Evolutionary conservation across 2,797 vertebrate genomes (phyloP).

Genomic region (Sebastes diploproa): DNA sequence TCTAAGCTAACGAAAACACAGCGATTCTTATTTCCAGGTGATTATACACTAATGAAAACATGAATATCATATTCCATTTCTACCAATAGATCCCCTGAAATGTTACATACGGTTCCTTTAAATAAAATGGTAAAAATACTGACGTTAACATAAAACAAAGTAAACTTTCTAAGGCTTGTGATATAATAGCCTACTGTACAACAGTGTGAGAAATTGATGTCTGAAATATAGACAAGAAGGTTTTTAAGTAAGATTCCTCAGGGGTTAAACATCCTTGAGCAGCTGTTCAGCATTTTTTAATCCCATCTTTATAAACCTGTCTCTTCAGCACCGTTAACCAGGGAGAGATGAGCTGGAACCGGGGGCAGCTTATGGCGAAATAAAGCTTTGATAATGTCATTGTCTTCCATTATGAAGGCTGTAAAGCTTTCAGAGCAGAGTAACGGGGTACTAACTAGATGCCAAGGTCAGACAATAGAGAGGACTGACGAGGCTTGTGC

Average conservation of each 20-base stretch:
- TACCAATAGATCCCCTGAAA: no score
- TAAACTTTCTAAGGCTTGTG: background rate
- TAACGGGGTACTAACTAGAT: constrained; percentile 13
- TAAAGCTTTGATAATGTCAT: constrained; percentile 64
- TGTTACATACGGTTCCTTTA: background rate
- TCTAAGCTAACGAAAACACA: no score
- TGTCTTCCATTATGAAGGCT: constrained; percentile 38
- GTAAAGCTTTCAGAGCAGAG: constrained; percentile 51
- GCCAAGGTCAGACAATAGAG: constrained; percentile 46
- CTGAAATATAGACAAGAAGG: background rate
- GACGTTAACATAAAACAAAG: background rate
- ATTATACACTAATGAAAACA: no score
- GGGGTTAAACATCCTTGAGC: background rate
- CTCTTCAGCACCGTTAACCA: constrained; percentile 25
- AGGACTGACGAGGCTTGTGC: background rate
- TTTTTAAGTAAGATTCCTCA: background rate
- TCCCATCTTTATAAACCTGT: constrained; percentile 23
- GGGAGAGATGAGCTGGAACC: constrained; percentile 11
- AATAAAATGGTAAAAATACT: background rate
- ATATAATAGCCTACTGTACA: background rate
- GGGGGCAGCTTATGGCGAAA: constrained; percentile 31
- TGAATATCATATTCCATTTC: no score
- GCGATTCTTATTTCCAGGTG: background rate
- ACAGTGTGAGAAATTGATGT: background rate
- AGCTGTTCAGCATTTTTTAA: constrained; percentile 31